A percentile compares a stretch with the other conserved stretches of the same genome.
Evolutionary conservation across 2,113 vertebrate genomes (phyloP).

Genomic region (Neotragus pygmaeus): DNA sequence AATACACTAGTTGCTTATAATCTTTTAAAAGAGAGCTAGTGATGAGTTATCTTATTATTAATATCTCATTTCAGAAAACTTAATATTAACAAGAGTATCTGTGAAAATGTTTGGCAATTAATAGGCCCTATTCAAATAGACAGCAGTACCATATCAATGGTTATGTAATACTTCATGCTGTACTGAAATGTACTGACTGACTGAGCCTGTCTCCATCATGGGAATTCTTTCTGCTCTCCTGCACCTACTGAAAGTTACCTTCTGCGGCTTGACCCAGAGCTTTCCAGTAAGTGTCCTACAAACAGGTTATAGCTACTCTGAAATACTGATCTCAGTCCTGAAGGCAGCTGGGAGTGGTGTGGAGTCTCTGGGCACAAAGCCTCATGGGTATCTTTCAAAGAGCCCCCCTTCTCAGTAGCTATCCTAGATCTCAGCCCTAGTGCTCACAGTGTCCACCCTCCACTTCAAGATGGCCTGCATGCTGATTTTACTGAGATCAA

Average conservation of each 20-base stretch:
- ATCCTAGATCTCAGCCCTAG: neutral
- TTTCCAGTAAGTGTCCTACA: neutral
- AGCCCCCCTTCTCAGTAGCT: neutral
- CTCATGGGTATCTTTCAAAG: neutral
- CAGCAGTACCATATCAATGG: neutral
- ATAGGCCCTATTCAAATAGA: neutral
- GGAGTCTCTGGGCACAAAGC: neutral
- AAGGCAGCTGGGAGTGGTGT: neutral
- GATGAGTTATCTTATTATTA: neutral
- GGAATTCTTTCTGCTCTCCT: neutral
- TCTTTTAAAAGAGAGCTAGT: neutral
- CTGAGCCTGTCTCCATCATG: neutral
- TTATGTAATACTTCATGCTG: neutral
- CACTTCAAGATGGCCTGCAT: neutral
- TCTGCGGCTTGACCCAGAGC: neutral
- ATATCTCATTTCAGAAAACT: neutral
- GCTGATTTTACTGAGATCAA: neutral
- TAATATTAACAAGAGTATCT: neutral
- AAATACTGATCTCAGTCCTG: neutral
- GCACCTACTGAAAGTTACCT: neutral
- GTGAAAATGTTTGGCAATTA: neutral
- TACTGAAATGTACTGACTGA: neutral
- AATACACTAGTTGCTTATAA: neutral
- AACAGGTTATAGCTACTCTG: neutral
- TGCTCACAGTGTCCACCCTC: neutral